Percentiles rank a stretch among this genome's conserved stretches.
Evolutionary conservation across 2,888 invertebrate species (phyloP).

Genomic region (Diloba caeruleocephala): DNA sequence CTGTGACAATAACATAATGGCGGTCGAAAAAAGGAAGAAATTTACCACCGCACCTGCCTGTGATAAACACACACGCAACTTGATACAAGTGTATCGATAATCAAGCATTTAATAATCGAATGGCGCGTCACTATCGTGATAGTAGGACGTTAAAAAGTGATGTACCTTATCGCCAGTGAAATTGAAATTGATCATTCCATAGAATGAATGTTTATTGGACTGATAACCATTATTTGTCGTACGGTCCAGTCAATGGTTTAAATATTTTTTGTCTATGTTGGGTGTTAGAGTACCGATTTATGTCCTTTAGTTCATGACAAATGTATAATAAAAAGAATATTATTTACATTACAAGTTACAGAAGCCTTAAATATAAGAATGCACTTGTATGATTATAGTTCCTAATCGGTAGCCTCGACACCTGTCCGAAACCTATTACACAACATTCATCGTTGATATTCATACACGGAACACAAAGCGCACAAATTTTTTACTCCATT

Average conservation of each 20-base stretch:
- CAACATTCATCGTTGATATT: constrained; percentile 8
- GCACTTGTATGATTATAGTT: not conserved
- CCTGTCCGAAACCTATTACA: constrained; percentile 23
- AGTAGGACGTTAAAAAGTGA: constrained; percentile 65
- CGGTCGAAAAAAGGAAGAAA: constrained; percentile 49
- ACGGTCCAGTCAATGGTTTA: constrained; percentile 46
- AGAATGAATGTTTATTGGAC: constrained; percentile 49
- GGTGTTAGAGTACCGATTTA: constrained; percentile 12
- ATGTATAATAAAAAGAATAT: constrained; percentile 17
- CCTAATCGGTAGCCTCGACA: not conserved
- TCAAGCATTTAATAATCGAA: constrained; percentile 69
- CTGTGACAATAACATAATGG: constrained; percentile 54
- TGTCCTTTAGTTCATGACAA: not conserved
- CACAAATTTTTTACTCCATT: constrained; percentile 43
- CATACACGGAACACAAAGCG: constrained; percentile 27
- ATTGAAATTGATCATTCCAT: constrained; percentile 71
- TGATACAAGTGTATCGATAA: constrained; percentile 80
- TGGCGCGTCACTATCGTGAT: constrained; percentile 71
- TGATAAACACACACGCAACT: constrained; percentile 73
- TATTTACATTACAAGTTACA: constrained; percentile 26
- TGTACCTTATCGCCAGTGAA: constrained; percentile 66
- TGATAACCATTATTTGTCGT: constrained; percentile 56
- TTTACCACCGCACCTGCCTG: constrained; percentile 68
- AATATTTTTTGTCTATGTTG: constrained; percentile 13
- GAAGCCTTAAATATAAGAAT: constrained; percentile 10